Evolutionary conservation across 2,888 invertebrate genomes (phyloP), one percentile per base, ranked within the genome.

Genomic region (Acronicta psi): DNA sequence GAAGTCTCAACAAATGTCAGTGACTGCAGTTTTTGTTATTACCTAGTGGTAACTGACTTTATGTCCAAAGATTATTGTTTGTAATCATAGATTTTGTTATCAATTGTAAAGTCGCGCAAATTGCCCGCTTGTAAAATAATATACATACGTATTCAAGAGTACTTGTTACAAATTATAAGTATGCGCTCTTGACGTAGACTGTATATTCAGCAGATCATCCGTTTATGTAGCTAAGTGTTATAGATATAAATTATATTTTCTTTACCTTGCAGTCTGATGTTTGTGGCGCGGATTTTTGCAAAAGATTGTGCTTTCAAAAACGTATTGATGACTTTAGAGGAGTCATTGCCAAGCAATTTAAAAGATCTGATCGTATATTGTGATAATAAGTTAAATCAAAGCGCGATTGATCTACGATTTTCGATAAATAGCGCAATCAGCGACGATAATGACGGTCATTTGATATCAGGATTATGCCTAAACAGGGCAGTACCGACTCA

Each of bases 391-490:
- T 64, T 36, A 84, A 85, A 84, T 83, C 84, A 84, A 73, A 76
- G 75, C 75, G 77, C 74, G 69, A 79, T 79, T 73, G 75, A 82
- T 81, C 71, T 69, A 54, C 59, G 72, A 79, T 78, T 61, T 58
- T 52, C 59, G 83, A 86, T 86, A 85, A 81, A 54, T 68, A 59
- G 47, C 55, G 44, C 84, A 82, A 84, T 85, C 81, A 75, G 62
- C 17, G 54, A 56, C 44, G 80, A 77, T 86, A 74, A 76, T 80
- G 77, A 79, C 80, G 69, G 71, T 66, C 73, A 31, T 69, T 71
- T 76, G 81, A 84, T 84, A 81, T 70, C 54, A 63, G 68, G 74
- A 83, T 81, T 78, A 81, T 73, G 67, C 63, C 66, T 52, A 68
- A 80, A 58, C 59, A 38, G 47, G 49, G 55, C 49, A 59, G 58